phyloP scores from a whole-genome alignment of 2,888 invertebrate genomes.

The Abrostola tripartita region DNA sequence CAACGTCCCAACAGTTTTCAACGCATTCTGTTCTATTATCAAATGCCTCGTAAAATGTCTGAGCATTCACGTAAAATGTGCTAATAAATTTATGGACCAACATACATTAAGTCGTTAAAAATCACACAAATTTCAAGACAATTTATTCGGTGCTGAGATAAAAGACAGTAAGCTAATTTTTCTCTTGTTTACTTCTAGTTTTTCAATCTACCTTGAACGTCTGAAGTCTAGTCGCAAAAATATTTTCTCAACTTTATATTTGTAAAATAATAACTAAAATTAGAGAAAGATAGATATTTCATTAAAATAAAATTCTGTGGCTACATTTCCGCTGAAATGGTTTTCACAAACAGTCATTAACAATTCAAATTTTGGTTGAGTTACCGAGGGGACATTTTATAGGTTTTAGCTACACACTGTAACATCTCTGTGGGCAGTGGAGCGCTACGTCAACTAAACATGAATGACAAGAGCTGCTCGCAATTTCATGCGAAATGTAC shows the following conservation, averaged over 20 bases:
- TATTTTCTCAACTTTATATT: conserved; percentile 18
- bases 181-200: conserved; percentile 41
- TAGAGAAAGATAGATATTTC: conserved; percentile 8
- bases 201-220: conserved; percentile 34
- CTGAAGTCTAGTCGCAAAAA: conserved; percentile 28
- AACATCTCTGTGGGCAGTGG: conserved; percentile 22
- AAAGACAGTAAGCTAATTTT: conserved; percentile 47
- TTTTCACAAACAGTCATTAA: conserved; percentile 42
- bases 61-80: conserved; percentile 78
- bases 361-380: conserved; percentile 37
- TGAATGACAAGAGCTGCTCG: conserved; percentile 42
- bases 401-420: conserved; percentile 23
- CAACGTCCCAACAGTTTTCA: conserved; percentile 66
- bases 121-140: conserved; percentile 72
- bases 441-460: conserved; percentile 41
- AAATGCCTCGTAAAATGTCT: conserved; percentile 83
- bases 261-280: conserved; percentile 29
- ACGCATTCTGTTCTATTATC: conserved; percentile 78
- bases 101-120: conserved; percentile 76
- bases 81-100: conserved; percentile 77
- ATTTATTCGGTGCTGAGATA: conserved; percentile 63
- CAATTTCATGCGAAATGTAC: conserved; percentile 50
- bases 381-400: conserved; percentile 41
- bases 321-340: conserved; percentile 8
- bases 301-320: conserved; percentile 18